Base-by-base conservation (phyloP, 2,888 invertebrate genomes). In the Meganola albula region DNA sequence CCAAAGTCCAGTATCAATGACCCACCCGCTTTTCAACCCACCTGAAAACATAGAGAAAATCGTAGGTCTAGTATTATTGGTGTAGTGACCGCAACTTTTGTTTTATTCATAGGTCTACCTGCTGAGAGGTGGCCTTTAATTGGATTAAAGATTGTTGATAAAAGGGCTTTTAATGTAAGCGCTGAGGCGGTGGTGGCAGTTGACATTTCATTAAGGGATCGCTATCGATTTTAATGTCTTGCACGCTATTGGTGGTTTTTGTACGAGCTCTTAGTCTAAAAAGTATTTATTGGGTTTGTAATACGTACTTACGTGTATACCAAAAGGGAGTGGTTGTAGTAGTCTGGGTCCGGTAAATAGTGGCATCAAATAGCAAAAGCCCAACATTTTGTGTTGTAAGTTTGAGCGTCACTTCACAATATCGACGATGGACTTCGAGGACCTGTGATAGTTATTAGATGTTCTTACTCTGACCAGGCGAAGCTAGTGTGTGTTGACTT, bases 111-210 rank as follows among this genome's bases (percentile, higher is more conserved):
- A 53, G 64, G 54, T 63, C 53, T 66, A 71, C 69, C 70, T 73
- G 69, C 63, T 68, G 70, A 75, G 74, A 74, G 78, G 63, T 63
- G 56, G 64, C 56, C 55, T 65, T 71, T 79, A 79, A 80, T 82
- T 77, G 74, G 76, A 83, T 83, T 79, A 79, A 74, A 77, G 76
- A 74, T 76, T 65, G 70, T 73, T 74, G 78, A 82, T 79, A 75
- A 64, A 50, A 75, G 69, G 62, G 65, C 72, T 74, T 75, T 77
- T 75, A 76, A 75, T 79, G 63, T 63, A 60, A 64, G 65, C 58
- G 58, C 47, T 38, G 53, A 44, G 44, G 53, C 48, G 57, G 55
- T 52, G 32, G 48, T 51, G 43, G 56, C 45, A 53, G 63, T 65
- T 63, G 75, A 73, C 74, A 72, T 75, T 77, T 76, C 61, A 75